A percentile compares a stretch with the other conserved stretches of the same genome.
These are phyloP conservation scores for Gymnarchus niloticus DNA, from an alignment of 2,113 vertebrate genomes.

Conservation along the genomic window DNA sequence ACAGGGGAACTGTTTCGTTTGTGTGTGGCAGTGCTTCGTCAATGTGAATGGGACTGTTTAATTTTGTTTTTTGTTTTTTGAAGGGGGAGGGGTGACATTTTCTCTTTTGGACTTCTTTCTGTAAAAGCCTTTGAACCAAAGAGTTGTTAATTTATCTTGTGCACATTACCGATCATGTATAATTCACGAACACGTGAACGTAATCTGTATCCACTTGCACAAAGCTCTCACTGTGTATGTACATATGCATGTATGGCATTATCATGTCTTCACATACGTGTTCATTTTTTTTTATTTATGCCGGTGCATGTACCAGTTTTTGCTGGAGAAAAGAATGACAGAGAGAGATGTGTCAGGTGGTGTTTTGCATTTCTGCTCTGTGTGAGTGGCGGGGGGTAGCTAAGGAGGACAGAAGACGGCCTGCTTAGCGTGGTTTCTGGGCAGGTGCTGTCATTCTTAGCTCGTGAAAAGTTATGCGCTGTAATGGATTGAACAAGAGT, in stretches of 20 bases:
- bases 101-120: conserved; percentile 27
- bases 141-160: conserved; percentile 36
- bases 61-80: background rate
- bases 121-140: conserved; percentile 13
- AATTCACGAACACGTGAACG: conserved; percentile 61
- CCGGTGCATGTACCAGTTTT: conserved; percentile 65
- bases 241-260: conserved; percentile 61
- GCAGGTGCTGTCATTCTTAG: background rate
- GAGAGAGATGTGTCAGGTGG: background rate
- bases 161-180: conserved; percentile 57
- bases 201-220: conserved; percentile 73
- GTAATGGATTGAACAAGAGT: background rate
- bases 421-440: background rate
- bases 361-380: background rate
- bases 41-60: background rate
- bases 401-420: background rate
- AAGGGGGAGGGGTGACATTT: conserved; percentile 22
- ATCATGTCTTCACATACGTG: conserved; percentile 40
- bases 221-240: conserved; percentile 64
- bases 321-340: conserved; percentile 43
- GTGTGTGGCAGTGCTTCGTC: background rate
- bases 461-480: background rate
- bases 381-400: background rate
- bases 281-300: conserved; percentile 53
- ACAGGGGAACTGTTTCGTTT: background rate